A percentile compares a stretch with the other conserved stretches of the same genome.
phyloP scores from a whole-genome alignment of 1,140 invertebrate species.

The Akabosia matsudoensis region DNA sequence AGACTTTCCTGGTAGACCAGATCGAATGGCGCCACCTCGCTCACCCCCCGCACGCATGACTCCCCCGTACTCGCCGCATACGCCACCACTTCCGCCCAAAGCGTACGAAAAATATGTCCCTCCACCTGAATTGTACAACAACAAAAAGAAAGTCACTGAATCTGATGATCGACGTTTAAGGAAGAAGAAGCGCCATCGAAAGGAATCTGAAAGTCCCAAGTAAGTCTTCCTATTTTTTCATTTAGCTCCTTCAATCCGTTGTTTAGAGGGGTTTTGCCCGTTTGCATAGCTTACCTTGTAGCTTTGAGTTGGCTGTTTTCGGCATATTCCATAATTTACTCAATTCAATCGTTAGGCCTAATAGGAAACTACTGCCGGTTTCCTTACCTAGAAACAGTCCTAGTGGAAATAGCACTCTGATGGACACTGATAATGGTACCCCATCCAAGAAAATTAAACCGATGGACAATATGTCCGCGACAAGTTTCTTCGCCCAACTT shows the following conservation, averaged over 20 bases:
- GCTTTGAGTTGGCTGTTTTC: not conserved
- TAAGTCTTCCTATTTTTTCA: constrained; percentile 1
- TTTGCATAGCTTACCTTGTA: not conserved
- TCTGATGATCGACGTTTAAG: constrained; percentile 32
- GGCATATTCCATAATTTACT: not conserved
- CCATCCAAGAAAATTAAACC: not conserved
- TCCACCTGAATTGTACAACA: not conserved
- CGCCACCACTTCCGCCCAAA: constrained; percentile 58
- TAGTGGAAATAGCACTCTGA: not conserved
- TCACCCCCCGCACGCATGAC: constrained; percentile 20
- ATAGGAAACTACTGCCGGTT: not conserved
- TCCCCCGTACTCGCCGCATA: constrained; percentile 53
- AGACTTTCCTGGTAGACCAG: not conserved
- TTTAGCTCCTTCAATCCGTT: not conserved
- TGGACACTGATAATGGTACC: not conserved
- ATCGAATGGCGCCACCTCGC: not conserved
- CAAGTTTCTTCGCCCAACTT: constrained; percentile 80
- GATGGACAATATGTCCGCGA: constrained; percentile 70
- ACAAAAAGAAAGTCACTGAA: constrained; percentile 39
- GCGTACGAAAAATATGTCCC: constrained; percentile 50
- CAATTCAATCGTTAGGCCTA: not conserved
- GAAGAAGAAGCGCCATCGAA: constrained; percentile 33
- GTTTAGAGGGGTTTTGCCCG: not conserved
- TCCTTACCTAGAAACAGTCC: not conserved
- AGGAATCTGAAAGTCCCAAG: constrained; percentile 35